Evolutionary conservation across 2,113 vertebrate genomes (phyloP), one percentile per base, ranked within the genome.

Genomic region (Reinhardtius hippoglossoides): DNA sequence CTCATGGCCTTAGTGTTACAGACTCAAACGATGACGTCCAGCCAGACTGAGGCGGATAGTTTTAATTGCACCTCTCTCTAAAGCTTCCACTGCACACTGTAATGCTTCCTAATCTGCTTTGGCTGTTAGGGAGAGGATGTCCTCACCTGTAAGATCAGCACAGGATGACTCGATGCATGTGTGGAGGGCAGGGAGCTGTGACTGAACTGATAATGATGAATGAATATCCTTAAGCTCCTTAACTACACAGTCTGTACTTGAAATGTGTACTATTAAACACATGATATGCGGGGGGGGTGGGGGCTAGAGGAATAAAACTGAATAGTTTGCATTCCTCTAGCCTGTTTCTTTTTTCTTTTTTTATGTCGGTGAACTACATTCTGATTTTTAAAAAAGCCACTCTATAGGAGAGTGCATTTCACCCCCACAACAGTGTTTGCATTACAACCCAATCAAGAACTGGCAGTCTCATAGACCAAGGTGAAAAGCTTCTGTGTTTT

Each of bases 101-200:
- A 82, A 91, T 71, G 80, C 76, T 68, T 81, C 85, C 73, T 89
- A 88, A 91, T 91, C 91, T 74, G 48, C 88, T 91, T 81, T 77
- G 68, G 80, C 82, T 65, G 71, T 20, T 58, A 84, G 81, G 50
- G 10, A 87, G 81, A 82, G 79, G 82, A 88, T 83, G 87, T 87
- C 84, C 88, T 80, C 81, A 84, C 82, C 81, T 89, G 72, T 83
- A 77, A 84, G 80, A 91, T 72, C 82, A 87, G 62, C 71, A 72
- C 77, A 57, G 66, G 67, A 66, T n/a, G 42, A 73, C 67, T 80
- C 78, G 85, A 87, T 82, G 76, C 84, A 61, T 56, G 66, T 40
- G 20, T 12, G 59, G 64, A 74, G 71, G 74, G 52, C 68, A 67
- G 15, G 16, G 68, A 70, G 79, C 46, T 58, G 61, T 37, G 54